Evolutionary conservation across 2,888 invertebrate genomes (phyloP).

Genomic region (Stratiomys singularior): DNA sequence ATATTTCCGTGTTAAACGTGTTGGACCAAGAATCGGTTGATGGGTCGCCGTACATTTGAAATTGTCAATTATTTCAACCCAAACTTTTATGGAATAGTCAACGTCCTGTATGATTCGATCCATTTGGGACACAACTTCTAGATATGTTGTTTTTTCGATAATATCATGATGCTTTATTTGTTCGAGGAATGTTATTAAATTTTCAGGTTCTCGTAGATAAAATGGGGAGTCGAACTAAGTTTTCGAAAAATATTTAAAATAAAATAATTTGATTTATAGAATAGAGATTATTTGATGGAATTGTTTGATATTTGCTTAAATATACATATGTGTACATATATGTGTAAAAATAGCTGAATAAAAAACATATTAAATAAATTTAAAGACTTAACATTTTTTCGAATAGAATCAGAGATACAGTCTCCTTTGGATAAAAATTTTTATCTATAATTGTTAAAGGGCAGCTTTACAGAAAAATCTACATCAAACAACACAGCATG

Average conservation of each 20-base stretch:
- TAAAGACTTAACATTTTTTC: no score
- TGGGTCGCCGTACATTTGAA: constrained; percentile 61
- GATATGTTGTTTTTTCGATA: constrained; percentile 59
- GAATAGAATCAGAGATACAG: no score
- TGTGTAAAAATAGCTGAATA: no score
- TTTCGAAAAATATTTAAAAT: no score
- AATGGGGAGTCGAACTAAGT: constrained; percentile 61
- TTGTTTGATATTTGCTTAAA: no score
- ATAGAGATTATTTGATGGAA: neutral
- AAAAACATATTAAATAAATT: no score
- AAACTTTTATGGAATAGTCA: constrained; percentile 60
- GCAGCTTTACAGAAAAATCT: no score
- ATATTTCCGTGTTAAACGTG: constrained; percentile 59
- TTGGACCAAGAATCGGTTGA: constrained; percentile 58
- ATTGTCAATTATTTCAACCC: constrained; percentile 62
- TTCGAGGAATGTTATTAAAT: constrained; percentile 61
- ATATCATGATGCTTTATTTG: constrained; percentile 63
- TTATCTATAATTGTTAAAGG: no score
- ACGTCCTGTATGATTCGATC: constrained; percentile 62
- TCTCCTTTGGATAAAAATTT: no score
- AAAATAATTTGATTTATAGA: no score
- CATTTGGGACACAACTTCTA: constrained; percentile 60
- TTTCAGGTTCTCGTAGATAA: constrained; percentile 61
- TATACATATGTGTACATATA: no score
- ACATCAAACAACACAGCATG: no score